Base-by-base conservation (phyloP, 1,140 invertebrate species). In the Cheumatopsyche charites region DNA sequence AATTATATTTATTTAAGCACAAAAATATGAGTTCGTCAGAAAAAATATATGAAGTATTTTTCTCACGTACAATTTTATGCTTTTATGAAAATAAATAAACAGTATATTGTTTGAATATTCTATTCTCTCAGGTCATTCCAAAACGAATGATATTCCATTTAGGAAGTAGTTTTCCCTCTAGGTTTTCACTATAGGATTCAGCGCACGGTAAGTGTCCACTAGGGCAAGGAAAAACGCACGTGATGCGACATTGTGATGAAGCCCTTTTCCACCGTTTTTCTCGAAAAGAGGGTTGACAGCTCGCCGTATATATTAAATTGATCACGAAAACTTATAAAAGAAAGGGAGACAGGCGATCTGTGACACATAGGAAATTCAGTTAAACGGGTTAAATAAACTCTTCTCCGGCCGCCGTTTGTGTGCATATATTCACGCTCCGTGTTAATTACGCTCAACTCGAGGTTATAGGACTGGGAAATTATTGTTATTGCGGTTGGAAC, bases 181-280 rank as follows among this genome's bases (percentile, higher is more conserved):
- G 45, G 43, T 42, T 26, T 52, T 26, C 21, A 52, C 19, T 52
- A 21, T 21, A 19, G 65, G 23, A 49, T 67, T 67, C 65, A n/a
- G 26, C 25, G 42, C 45, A 67, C 65, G 65, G 42, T 21, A 13
- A 21, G 21, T 49, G 65, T 49, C 65, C 45, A 41, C 17, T 11
- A 26, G 21, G 65, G 43, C 26, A 19, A 47, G 65, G 21, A 17
- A 52, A 47, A 67, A 29, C 26, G 65, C 45, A 67, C 65, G 65
- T 67, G 65, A 67, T 67, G 43, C 41, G 42, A 67, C 65, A 67
- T 47, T 36, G n/a, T 67, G 65, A 67, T 67, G 65, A 67, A 67
- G 65, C 65, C 65, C 36, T 67, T 67, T 67, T 67, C 65, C 43
- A 67, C 65, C 45, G 42, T 52, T 67, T 49, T 67, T 41, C 65